phyloP scores from a whole-genome alignment of 1,140 invertebrate species.

The Drosophila paulistorum region DNA sequence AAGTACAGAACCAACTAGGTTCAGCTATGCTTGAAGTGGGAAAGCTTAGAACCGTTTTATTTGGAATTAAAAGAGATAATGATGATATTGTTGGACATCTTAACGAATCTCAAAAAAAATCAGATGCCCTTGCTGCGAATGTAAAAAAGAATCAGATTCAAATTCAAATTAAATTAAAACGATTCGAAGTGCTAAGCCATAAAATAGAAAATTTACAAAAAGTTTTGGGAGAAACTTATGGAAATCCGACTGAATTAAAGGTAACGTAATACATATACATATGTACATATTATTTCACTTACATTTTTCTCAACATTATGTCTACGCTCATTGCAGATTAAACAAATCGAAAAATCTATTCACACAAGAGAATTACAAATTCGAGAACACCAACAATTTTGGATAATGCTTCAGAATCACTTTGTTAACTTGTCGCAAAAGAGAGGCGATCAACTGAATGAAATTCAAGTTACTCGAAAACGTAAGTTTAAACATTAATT shows the following conservation, averaged over 20 bases:
- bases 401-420: slow-evolving; percentile 89
- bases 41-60: slow-evolving; percentile 82
- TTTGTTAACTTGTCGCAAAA: slow-evolving; percentile 87
- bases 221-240: slow-evolving; percentile 62
- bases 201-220: slow-evolving; percentile 71
- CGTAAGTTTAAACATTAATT: slow-evolving; percentile 82
- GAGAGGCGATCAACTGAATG: slow-evolving; percentile 86
- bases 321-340: slow-evolving; percentile 73
- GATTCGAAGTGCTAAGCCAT: slow-evolving; percentile 62
- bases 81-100: slow-evolving; percentile 39
- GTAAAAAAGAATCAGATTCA: slow-evolving; percentile 61
- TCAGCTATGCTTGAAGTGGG: slow-evolving; percentile 86
- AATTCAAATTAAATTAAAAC: slow-evolving; percentile 76
- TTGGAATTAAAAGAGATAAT: slow-evolving; percentile 52
- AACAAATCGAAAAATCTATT: slow-evolving; percentile 86
- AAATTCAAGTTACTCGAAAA: slow-evolving; percentile 88
- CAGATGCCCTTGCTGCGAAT: slow-evolving; percentile 37
- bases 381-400: slow-evolving; percentile 87
- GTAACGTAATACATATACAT: slow-evolving; percentile 68
- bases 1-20: slow-evolving; percentile 87
- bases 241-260: slow-evolving; percentile 84
- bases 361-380: slow-evolving; percentile 85
- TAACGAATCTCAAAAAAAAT: slow-evolving; percentile 43
- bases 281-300: not conserved
- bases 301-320: not conserved